Evolutionary conservation across 2,888 invertebrate genomes (phyloP).

Genomic region (Cephus rjabovi): DNA sequence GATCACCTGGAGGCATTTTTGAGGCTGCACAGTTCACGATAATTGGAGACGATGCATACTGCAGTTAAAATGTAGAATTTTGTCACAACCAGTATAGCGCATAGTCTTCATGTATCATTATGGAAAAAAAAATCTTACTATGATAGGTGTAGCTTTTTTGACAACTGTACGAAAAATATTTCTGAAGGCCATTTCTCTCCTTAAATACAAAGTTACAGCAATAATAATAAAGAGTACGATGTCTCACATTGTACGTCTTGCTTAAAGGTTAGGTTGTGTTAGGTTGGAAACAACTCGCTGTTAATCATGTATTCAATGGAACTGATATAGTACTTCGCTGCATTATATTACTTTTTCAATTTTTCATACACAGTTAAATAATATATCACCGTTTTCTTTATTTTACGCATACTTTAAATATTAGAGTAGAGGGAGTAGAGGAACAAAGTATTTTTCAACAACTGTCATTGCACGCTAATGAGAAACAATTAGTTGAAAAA

Average conservation of each 20-base stretch:
- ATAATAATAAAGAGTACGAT: background rate
- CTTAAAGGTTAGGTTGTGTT: background rate
- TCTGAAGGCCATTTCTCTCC: constrained; percentile 26
- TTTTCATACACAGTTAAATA: background rate
- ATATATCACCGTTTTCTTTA: background rate
- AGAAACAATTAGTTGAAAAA: background rate
- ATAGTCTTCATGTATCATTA: background rate
- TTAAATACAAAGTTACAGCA: background rate
- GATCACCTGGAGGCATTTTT: constrained; percentile 34
- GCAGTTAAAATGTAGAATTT: constrained; percentile 21
- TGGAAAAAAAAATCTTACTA: constrained; percentile 31
- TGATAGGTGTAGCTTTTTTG: constrained; percentile 26
- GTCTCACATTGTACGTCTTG: background rate
- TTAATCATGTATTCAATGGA: background rate
- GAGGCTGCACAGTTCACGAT: constrained; percentile 36
- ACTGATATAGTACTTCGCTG: background rate
- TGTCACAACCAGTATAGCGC: background rate
- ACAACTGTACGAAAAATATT: constrained; percentile 30
- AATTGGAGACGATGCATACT: constrained; percentile 44
- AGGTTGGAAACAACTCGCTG: background rate
- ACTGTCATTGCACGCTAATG: background rate
- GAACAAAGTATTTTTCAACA: background rate
- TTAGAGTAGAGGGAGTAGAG: background rate
- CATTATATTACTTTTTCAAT: background rate
- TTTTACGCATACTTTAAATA: background rate